Evolutionary conservation across 2,888 invertebrate species (phyloP).

Genomic region (Entomobrya multifasciata): DNA sequence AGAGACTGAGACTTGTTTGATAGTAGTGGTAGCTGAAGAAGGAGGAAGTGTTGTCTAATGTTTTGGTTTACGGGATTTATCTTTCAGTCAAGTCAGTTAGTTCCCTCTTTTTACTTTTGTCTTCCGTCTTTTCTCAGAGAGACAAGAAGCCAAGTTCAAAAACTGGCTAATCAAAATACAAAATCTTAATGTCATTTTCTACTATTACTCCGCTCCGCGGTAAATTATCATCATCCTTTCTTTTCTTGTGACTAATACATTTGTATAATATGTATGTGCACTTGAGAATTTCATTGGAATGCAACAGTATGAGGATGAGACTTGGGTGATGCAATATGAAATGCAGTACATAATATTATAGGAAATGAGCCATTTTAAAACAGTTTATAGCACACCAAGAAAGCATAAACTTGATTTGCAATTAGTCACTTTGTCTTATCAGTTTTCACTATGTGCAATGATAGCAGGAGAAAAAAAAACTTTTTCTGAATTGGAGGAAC

Average conservation of each 20-base stretch:
- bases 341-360: no score
- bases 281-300: conserved; percentile 13
- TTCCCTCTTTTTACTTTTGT: conserved; percentile 64
- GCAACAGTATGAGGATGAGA: neutral
- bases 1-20: conserved; percentile 55
- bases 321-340: neutral
- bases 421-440: neutral
- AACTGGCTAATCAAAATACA: conserved; percentile 62
- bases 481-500: no score
- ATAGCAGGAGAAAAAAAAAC: neutral
- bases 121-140: conserved; percentile 61
- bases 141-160: conserved; percentile 39
- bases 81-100: conserved; percentile 48
- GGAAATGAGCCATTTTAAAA: no score
- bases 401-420: neutral
- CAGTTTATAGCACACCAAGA: no score
- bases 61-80: conserved; percentile 70
- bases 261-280: neutral
- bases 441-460: neutral
- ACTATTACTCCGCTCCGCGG: neutral
- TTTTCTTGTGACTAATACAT: no score
- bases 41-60: conserved; percentile 67
- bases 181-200: conserved; percentile 66
- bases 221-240: conserved; percentile 26
- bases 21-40: conserved; percentile 3